phyloP scores from a whole-genome alignment of 2,113 vertebrate genomes.

The Silurus asotus region DNA sequence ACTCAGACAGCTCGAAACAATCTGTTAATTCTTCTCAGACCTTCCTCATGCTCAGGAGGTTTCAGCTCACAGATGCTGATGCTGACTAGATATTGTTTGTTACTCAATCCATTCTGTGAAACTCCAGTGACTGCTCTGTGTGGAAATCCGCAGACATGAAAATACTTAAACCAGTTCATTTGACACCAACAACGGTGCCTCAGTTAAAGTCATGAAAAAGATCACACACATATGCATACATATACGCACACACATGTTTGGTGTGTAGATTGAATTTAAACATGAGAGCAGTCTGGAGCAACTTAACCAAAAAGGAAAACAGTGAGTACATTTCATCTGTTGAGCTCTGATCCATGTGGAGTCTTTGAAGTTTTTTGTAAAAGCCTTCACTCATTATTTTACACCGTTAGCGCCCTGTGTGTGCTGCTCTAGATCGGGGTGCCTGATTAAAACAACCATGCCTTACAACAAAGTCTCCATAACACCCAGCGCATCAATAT shows the following conservation, averaged over 20 bases:
- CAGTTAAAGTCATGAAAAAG: not conserved
- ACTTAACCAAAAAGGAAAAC: conserved; percentile 1
- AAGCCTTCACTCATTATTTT: conserved; percentile 44
- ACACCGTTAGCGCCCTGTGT: not conserved
- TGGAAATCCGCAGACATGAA: not conserved
- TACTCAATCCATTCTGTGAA: not conserved
- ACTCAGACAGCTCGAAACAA: not conserved
- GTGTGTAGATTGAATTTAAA: not conserved
- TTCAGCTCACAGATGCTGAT: not conserved
- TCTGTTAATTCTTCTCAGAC: not conserved
- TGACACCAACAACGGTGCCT: not conserved
- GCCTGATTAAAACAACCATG: conserved; percentile 43
- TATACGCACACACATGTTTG: not conserved
- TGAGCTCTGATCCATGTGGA: conserved; percentile 28
- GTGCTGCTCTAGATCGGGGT: conserved; percentile 16
- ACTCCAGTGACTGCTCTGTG: not conserved
- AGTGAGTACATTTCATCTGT: conserved; percentile 21
- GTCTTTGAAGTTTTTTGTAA: conserved; percentile 43
- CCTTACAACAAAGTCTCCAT: conserved; percentile 34
- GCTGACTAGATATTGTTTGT: not conserved
- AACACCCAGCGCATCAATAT: conserved; percentile 48
- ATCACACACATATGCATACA: not conserved
- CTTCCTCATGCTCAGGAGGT: not conserved
- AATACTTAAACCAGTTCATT: not conserved
- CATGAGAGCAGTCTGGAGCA: conserved; percentile 12